Percentiles rank a stretch among this genome's conserved stretches.
Evolutionary conservation across 2,113 vertebrate genomes (phyloP).

Genomic region (Ceratotherium simum): DNA sequence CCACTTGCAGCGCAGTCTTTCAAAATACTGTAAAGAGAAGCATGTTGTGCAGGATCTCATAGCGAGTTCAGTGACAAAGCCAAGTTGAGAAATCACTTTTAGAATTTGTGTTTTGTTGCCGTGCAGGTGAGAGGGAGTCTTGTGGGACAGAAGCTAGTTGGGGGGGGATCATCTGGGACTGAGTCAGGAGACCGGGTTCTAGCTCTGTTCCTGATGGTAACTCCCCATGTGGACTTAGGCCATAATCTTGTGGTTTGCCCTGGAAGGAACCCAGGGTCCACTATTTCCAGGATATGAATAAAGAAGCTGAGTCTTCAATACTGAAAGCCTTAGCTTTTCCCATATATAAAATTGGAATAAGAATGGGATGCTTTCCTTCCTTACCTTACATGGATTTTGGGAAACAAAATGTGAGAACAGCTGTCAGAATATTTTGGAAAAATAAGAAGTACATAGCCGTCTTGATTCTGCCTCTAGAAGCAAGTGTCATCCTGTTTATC

Average conservation of each 20-base stretch:
- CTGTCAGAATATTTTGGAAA: slow-evolving; percentile 38
- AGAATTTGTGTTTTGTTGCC: neutral
- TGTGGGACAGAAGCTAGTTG: no score
- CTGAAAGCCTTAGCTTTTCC: neutral
- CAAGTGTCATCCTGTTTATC: neutral
- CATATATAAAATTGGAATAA: neutral
- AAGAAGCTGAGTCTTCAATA: neutral
- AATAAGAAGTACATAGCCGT: neutral
- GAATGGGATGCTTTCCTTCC: neutral
- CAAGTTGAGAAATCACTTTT: neutral
- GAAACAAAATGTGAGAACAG: neutral
- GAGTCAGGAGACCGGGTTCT: neutral
- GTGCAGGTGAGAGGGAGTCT: neutral
- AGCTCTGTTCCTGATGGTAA: neutral
- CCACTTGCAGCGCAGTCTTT: neutral
- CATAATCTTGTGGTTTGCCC: neutral
- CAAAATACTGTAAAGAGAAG: neutral
- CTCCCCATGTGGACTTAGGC: neutral
- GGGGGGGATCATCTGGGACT: neutral
- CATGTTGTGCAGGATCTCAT: neutral
- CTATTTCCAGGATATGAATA: neutral
- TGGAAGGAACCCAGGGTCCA: neutral
- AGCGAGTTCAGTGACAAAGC: neutral
- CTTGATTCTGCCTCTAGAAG: neutral
- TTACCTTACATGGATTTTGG: neutral